A percentile compares a stretch with the other conserved stretches of the same genome.
Conservation (phyloP, 2,797 vertebrate genomes). For the Lacerta viridis region DNA sequence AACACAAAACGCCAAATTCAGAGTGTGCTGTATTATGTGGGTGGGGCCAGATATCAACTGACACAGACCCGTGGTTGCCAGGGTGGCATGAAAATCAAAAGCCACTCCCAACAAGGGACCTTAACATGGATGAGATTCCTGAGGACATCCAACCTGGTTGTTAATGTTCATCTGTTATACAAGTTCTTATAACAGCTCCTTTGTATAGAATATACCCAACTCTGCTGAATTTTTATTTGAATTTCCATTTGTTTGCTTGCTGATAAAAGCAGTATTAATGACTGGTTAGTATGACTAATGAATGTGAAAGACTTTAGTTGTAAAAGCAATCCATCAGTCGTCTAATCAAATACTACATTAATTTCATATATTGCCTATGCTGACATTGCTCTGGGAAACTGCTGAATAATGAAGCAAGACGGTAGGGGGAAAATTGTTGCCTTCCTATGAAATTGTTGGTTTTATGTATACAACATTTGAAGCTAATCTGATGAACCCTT, state of each 20-base stretch:
- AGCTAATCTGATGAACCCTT: background rate
- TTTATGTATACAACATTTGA: slow-evolving; percentile 24
- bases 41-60: background rate
- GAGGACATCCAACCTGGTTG: background rate
- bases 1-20: background rate
- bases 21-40: background rate
- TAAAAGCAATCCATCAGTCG: slow-evolving; percentile 83
- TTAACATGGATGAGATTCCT: background rate
- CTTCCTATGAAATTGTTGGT: slow-evolving; percentile 47
- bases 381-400: slow-evolving; percentile 67
- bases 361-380: slow-evolving; percentile 80
- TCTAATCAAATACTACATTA: slow-evolving; percentile 84
- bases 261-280: slow-evolving; percentile 87
- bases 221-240: slow-evolving; percentile 88
- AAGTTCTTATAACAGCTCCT: slow-evolving; percentile 77
- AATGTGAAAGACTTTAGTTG: slow-evolving; percentile 81
- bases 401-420: slow-evolving; percentile 74
- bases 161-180: slow-evolving; percentile 82
- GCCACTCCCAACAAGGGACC: background rate
- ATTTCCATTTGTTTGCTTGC: slow-evolving; percentile 87
- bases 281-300: slow-evolving; percentile 82
- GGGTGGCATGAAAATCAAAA: background rate
- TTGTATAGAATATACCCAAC: slow-evolving; percentile 73
- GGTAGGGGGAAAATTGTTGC: slow-evolving; percentile 51
- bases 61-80: background rate